Conservation (phyloP, 2,113 vertebrate genomes). For the Salvelinus alpinus region DNA sequence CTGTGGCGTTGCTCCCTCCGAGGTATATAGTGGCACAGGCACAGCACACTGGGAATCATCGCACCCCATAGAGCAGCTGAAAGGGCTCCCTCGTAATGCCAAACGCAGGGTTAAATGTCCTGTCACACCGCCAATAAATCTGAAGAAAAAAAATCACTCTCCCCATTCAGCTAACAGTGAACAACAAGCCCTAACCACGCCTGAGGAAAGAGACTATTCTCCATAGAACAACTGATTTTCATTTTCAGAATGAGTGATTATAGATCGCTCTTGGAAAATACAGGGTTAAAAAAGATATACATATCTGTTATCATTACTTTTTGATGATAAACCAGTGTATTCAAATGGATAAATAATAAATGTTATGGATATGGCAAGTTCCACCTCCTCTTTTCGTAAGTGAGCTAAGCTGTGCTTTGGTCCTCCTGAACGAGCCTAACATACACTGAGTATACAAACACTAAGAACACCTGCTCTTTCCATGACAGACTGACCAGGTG, state of each 20-base stretch:
- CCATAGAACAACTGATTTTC: no score
- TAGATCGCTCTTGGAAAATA: no score
- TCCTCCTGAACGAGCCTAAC: slow-evolving; percentile 9
- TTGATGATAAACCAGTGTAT: no score
- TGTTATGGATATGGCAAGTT: slow-evolving; percentile 20
- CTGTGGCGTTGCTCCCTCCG: not conserved
- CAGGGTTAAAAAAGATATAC: no score
- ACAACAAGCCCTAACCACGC: not conserved
- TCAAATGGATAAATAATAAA: slow-evolving; percentile 33
- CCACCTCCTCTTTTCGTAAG: slow-evolving; percentile 34
- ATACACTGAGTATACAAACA: not conserved
- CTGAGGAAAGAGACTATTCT: not conserved
- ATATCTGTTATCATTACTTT: no score
- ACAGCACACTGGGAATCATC: not conserved
- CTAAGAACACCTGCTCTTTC: no score
- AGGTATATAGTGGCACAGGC: slow-evolving; percentile 18
- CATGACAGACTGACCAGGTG: no score
- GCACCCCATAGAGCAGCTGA: slow-evolving; percentile 8
- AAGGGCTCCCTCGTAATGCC: not conserved
- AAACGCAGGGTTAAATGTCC: slow-evolving; percentile 25
- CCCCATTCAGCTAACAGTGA: not conserved
- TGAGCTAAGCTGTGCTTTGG: slow-evolving; percentile 6
- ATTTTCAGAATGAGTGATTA: no score
- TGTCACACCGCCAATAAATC: slow-evolving; percentile 13
- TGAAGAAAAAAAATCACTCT: slow-evolving; percentile 2